These are phyloP conservation scores for Dioctria linearis DNA, from an alignment of 2,888 invertebrate species.

Conservation along the genomic window DNA sequence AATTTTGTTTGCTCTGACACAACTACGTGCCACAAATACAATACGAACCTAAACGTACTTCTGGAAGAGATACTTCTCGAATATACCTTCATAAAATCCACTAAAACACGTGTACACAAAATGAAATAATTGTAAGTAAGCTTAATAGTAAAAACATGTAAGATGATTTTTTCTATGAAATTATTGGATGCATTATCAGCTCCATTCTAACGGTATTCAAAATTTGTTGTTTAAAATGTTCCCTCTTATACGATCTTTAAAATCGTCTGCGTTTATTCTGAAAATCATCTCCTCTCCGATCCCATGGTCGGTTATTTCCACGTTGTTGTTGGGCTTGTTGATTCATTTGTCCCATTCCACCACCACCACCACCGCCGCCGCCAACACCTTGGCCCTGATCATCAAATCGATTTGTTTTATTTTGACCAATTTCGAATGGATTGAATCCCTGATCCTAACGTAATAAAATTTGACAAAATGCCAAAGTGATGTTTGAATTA, in stretches of 20 bases:
- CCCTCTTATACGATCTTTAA: constrained; percentile 61
- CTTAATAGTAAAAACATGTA: constrained; percentile 32
- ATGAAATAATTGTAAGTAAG: constrained; percentile 17
- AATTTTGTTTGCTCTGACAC: constrained; percentile 2
- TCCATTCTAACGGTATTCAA: constrained; percentile 13
- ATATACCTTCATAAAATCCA: constrained; percentile 22
- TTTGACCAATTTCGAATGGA: constrained; percentile 62
- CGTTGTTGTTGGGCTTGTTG: constrained; percentile 58
- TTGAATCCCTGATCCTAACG: constrained; percentile 66
- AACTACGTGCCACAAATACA: background rate
- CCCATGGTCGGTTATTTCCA: constrained; percentile 56
- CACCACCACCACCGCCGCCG: constrained; percentile 44
- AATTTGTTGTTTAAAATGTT: background rate
- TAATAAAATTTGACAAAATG: constrained; percentile 61
- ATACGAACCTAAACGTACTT: constrained; percentile 15
- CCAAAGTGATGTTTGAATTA: constrained; percentile 36
- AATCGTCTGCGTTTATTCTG: constrained; percentile 68
- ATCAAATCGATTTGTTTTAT: constrained; percentile 64
- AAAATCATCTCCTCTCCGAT: constrained; percentile 60
- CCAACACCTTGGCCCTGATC: constrained; percentile 66
- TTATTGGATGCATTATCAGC: constrained; percentile 14
- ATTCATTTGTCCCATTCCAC: constrained; percentile 60
- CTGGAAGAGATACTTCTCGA: background rate
- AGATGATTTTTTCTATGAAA: constrained; percentile 16
- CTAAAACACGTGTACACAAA: constrained; percentile 48